Evolutionary conservation across 2,797 vertebrate genomes (phyloP).

Genomic region (Peromyscus eremicus): DNA sequence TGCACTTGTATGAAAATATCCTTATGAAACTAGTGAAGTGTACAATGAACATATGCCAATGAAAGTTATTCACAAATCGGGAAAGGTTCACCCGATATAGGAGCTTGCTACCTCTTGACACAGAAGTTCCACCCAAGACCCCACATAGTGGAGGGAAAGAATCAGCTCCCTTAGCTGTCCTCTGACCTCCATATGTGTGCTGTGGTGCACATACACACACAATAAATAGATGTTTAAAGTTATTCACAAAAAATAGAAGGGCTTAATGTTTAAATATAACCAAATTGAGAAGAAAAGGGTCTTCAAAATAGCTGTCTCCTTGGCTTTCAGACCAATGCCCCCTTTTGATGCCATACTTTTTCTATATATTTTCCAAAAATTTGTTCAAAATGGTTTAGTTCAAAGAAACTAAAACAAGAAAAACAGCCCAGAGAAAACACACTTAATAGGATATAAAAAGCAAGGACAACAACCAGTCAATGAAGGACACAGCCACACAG

Average conservation of each 20-base stretch:
- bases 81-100: not conserved
- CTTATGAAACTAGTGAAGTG: not conserved
- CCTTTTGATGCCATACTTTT: not conserved
- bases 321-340: not conserved
- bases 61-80: not conserved
- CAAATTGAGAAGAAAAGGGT: not conserved
- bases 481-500: rapidly evolving
- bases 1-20: not conserved
- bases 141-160: not conserved
- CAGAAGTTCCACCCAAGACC: not conserved
- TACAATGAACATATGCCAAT: not conserved
- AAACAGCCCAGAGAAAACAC: not conserved
- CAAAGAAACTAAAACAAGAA: not conserved
- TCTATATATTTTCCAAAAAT: not conserved
- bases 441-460: not conserved
- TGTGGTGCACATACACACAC: not conserved
- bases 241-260: not conserved
- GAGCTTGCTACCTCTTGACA: not conserved
- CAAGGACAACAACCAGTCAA: not conserved
- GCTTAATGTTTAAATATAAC: not conserved
- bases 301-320: not conserved
- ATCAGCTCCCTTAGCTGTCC: not conserved
- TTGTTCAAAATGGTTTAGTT: not conserved
- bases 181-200: not conserved
- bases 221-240: not conserved